phyloP scores from a whole-genome alignment of 2,797 vertebrate genomes.

The Enteromius paludinosus region DNA sequence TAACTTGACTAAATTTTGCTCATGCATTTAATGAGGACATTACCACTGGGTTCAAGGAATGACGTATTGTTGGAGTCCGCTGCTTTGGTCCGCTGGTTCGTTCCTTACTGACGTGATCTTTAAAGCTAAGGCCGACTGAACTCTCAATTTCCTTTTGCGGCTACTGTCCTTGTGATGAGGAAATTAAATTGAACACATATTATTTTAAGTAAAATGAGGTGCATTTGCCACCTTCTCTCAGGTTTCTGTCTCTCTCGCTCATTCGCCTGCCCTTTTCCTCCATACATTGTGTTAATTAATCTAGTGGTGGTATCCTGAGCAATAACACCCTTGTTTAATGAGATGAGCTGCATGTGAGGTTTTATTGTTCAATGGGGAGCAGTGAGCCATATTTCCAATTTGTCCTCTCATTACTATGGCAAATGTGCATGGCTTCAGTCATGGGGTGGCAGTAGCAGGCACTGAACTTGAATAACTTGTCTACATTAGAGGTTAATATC shows the following conservation, averaged over 20 bases:
- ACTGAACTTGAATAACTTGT: constrained; percentile 63
- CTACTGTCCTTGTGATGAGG: constrained; percentile 13
- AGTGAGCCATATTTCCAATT: constrained; percentile 67
- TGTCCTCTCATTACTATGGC: constrained; percentile 72
- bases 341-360: constrained; percentile 66
- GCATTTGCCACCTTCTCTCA: neutral
- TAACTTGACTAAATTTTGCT: constrained; percentile 17
- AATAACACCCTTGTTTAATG: constrained; percentile 70
- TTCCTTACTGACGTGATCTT: constrained; percentile 15
- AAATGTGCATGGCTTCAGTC: constrained; percentile 76
- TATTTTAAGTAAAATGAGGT: constrained; percentile 39
- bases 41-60: neutral
- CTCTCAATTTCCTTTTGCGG: constrained; percentile 36
- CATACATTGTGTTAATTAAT: constrained; percentile 46
- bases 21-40: constrained; percentile 43
- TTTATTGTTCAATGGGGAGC: constrained; percentile 70
- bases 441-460: constrained; percentile 71
- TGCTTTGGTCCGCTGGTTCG: neutral
- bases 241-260: constrained; percentile 39
- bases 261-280: constrained; percentile 33
- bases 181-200: constrained; percentile 44
- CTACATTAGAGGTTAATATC: constrained; percentile 50
- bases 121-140: constrained; percentile 19
- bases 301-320: constrained; percentile 57
- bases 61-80: neutral